Base-by-base conservation (phyloP, 30 jellyfish, hydroid and myxozoan species). In the Aurelia aurita complex sp. Pacific region DNA sequence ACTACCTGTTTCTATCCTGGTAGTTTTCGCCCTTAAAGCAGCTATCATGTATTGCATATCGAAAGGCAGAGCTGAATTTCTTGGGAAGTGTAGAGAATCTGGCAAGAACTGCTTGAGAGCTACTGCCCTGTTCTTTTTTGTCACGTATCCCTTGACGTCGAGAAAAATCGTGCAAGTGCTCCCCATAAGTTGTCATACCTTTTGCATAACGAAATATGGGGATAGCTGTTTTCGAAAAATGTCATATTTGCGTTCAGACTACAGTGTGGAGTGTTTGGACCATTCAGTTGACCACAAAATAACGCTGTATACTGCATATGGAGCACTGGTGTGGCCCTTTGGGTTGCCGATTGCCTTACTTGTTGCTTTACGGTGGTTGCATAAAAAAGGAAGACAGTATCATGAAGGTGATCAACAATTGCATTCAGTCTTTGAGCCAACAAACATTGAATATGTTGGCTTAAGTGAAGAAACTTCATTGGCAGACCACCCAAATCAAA, bases 191-290 rank as follows among this genome's bases (percentile, higher is more conserved):
- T 84, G 93, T 33, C 81, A 54, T 57, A 32, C 43, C 3, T 17
- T 84, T 15, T 84, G 93, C 85, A 72, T 73, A 23, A 62, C 59
- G 36, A 32, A 62, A n/a, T 46, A 36, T 10, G 54, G 64, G n/a
- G 74, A 40, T 3, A 12, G 57, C 4, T 84, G 93, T 67, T 15
- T 59, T 42, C 81, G 67, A 38, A 23, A 50, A 19, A 9, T 80
- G 19, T 80, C 89, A 29, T 84, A 54, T 54, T 60, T 84, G 81
- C 60, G 81, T 7, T 35, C 88, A 4, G 93, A 84, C 53, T 73
- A 69, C 82, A 63, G 93, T 17, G 74, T 84, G 11, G 18, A 64
- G 19, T 84, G 93, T 55, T 65, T 64, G 43, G 36, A 40, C 35
- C 38, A 12, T 33, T 19, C 81, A 50, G 12, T 57, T 9, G n/a